These are phyloP conservation scores for Tursiops truncatus DNA, from an alignment of 2,113 vertebrate species.

Conservation along the genomic window DNA sequence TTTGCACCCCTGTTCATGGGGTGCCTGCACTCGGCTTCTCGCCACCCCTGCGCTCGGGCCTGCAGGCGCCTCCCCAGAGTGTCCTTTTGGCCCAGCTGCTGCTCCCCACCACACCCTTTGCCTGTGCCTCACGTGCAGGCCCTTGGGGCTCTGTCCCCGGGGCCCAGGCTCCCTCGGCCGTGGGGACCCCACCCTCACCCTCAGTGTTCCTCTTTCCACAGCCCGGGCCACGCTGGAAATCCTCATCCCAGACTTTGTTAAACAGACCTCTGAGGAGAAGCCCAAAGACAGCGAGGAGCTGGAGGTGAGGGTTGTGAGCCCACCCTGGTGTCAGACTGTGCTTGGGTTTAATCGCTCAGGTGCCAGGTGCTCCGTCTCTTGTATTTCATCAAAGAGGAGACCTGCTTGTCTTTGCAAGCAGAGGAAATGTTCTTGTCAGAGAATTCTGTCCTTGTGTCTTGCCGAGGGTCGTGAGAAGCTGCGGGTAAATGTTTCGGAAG, in stretches of 20 bases:
- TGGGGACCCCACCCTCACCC: not conserved
- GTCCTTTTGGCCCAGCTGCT: not conserved
- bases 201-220: constrained; percentile 73
- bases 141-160: not conserved
- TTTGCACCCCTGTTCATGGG: not conserved
- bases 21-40: not conserved
- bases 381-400: not conserved
- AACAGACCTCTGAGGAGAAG: constrained; percentile 98
- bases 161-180: not conserved
- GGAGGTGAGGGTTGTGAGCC: constrained; percentile 86
- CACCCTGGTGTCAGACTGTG: not conserved
- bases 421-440: not conserved
- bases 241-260: constrained; percentile 99
- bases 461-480: not conserved
- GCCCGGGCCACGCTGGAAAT: constrained; percentile 99
- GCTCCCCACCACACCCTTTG: not conserved
- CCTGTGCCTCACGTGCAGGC: not conserved
- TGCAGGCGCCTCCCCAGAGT: not conserved
- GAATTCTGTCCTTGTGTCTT: not conserved
- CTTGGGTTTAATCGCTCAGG: not conserved
- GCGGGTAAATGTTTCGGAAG: not conserved
- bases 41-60: not conserved
- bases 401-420: not conserved
- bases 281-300: constrained; percentile 96
- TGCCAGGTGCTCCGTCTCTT: not conserved